Conservation (phyloP, 1,140 invertebrate genomes). For the Hesperophylax magnus region DNA sequence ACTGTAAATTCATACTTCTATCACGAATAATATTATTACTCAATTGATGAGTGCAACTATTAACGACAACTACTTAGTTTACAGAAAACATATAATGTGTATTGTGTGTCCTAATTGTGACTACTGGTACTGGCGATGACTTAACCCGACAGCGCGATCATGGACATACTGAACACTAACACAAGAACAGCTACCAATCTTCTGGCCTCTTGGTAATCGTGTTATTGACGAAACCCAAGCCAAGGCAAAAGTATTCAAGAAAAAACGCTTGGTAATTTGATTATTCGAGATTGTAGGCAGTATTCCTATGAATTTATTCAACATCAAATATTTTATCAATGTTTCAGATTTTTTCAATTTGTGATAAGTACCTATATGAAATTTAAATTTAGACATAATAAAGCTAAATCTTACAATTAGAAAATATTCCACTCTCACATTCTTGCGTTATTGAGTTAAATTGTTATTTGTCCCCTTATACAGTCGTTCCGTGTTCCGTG, state of each 20-base stretch:
- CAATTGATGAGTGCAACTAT: neutral
- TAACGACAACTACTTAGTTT: slow-evolving; percentile 5
- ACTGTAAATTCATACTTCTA: neutral
- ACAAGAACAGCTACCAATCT: no score
- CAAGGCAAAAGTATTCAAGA: neutral
- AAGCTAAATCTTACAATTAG: no score
- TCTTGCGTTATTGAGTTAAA: no score
- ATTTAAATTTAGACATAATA: neutral
- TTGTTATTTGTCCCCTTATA: no score
- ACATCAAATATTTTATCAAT: no score
- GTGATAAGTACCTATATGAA: neutral
- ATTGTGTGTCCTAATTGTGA: no score
- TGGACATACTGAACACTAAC: neutral
- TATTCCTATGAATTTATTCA: neutral
- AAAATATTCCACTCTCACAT: no score
- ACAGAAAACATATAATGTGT: neutral
- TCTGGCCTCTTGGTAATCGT: neutral
- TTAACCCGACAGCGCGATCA: neutral
- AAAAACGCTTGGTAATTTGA: neutral
- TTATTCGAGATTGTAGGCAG: neutral
- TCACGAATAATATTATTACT: neutral
- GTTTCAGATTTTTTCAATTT: neutral
- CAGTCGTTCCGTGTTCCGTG: no score
- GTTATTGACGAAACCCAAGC: slow-evolving; percentile 6
- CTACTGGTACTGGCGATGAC: no score